Percentiles rank a stretch among this genome's conserved stretches.
phyloP scores from a whole-genome alignment of 2,888 invertebrate species.

The Chaetogeoica ovagalla region DNA sequence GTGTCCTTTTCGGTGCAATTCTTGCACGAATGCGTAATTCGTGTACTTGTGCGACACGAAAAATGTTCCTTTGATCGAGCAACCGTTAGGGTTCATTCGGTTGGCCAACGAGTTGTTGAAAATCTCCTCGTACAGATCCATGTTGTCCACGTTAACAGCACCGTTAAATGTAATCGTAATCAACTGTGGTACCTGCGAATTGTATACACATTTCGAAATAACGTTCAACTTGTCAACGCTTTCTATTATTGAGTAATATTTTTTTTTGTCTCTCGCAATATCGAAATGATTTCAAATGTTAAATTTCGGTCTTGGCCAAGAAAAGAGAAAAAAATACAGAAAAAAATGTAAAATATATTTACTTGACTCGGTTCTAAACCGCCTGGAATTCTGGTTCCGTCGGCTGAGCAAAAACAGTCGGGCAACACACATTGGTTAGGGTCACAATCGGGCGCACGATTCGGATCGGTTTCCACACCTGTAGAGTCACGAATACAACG shows the following conservation, averaged over 20 bases:
- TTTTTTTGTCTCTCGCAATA: background rate
- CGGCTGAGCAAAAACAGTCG: constrained; percentile 91
- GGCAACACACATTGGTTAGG: constrained; percentile 84
- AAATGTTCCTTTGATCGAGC: constrained; percentile 85
- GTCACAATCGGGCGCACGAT: constrained; percentile 89
- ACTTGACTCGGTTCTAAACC: constrained; percentile 75
- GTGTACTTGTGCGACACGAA: constrained; percentile 91
- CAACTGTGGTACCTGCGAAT: constrained; percentile 78
- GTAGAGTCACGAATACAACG: constrained; percentile 57
- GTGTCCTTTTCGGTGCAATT: constrained; percentile 84
- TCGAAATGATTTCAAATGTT: background rate
- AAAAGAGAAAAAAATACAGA: no score
- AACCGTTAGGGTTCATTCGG: constrained; percentile 84
- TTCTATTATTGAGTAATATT: background rate
- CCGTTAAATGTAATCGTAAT: constrained; percentile 91
- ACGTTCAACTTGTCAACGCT: no score
- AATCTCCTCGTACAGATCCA: constrained; percentile 86
- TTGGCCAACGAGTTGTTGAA: constrained; percentile 75
- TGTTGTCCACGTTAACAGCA: constrained; percentile 89
- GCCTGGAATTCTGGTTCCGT: constrained; percentile 86
- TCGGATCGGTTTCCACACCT: constrained; percentile 89
- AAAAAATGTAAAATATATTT: background rate
- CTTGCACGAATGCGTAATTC: constrained; percentile 87
- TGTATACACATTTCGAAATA: no score
- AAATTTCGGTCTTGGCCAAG: no score